These are phyloP conservation scores for Cisticola juncidis DNA, from an alignment of 2,113 vertebrate genomes.

Conservation along the genomic window DNA sequence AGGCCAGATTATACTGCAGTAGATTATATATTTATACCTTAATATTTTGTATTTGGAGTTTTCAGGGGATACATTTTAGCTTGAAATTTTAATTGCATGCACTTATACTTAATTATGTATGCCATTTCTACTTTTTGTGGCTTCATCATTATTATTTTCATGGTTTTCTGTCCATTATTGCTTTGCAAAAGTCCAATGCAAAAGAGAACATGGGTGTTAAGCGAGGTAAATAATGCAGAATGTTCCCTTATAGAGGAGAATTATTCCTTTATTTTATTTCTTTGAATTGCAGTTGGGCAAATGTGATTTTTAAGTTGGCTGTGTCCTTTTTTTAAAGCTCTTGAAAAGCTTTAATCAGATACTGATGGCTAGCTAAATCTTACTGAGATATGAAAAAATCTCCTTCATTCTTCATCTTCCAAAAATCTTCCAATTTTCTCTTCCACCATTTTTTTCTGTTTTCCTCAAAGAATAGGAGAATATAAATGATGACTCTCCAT, in stretches of 20 bases:
- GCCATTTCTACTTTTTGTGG: not conserved
- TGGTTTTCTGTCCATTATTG: not conserved
- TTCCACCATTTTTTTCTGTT: not conserved
- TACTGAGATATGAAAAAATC: not conserved
- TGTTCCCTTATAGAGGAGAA: not conserved
- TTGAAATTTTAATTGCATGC: conserved; percentile 31
- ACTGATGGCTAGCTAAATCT: not conserved
- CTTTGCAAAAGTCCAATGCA: not conserved
- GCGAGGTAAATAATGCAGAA: not conserved
- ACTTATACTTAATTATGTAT: not conserved
- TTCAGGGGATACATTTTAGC: not conserved
- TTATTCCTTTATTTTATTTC: conserved; percentile 50
- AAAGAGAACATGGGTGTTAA: not conserved
- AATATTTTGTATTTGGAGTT: not conserved
- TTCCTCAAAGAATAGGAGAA: not conserved
- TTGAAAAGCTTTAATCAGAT: not conserved
- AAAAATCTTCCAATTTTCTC: not conserved
- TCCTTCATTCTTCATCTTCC: not conserved
- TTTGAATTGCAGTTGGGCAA: not conserved
- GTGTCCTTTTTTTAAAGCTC: conserved; percentile 9
- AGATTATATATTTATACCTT: not conserved
- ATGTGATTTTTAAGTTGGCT: conserved; percentile 8
- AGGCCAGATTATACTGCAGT: not conserved
- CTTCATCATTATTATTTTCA: conserved; percentile 27
- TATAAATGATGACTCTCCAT: not conserved